These are phyloP conservation scores for Helicolenus hilgendorfi DNA, from an alignment of 2,797 vertebrate genomes.

Conservation along the genomic window DNA sequence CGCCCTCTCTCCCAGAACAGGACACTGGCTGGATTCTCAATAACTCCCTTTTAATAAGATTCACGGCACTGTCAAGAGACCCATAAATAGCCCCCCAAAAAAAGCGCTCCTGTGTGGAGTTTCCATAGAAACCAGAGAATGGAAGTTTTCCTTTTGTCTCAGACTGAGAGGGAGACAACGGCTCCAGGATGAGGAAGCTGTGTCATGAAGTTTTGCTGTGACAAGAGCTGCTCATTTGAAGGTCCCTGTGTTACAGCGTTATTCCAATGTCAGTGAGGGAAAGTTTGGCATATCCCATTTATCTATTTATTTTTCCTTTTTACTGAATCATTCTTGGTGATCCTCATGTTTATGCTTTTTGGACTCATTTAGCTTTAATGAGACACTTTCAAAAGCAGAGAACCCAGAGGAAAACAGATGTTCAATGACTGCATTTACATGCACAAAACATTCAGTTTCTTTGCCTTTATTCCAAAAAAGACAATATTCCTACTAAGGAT, in stretches of 20 bases:
- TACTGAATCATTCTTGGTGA: neutral
- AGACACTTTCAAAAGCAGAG: neutral
- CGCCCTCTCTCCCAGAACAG: constrained; percentile 7
- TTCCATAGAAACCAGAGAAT: constrained; percentile 84
- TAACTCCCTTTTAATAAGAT: constrained; percentile 57
- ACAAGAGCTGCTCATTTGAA: constrained; percentile 34
- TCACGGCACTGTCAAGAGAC: constrained; percentile 67
- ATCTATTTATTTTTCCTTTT: neutral
- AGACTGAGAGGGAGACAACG: constrained; percentile 53
- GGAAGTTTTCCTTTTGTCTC: constrained; percentile 79
- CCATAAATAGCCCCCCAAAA: constrained; percentile 71
- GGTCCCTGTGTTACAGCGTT: constrained; percentile 22
- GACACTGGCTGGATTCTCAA: constrained; percentile 44
- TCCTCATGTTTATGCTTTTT: neutral
- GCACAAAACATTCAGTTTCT: too few species aligned
- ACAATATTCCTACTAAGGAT: too few species aligned
- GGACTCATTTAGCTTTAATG: neutral
- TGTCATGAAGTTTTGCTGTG: constrained; percentile 40
- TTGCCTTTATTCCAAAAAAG: too few species aligned
- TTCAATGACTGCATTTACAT: neutral
- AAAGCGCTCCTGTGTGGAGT: constrained; percentile 70
- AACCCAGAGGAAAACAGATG: neutral
- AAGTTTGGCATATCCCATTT: constrained; percentile 5
- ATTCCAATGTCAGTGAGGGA: constrained; percentile 17
- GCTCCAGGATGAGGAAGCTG: constrained; percentile 53